Conservation (phyloP, 2,113 vertebrate genomes). For the Acrocephalus arundinaceus region DNA sequence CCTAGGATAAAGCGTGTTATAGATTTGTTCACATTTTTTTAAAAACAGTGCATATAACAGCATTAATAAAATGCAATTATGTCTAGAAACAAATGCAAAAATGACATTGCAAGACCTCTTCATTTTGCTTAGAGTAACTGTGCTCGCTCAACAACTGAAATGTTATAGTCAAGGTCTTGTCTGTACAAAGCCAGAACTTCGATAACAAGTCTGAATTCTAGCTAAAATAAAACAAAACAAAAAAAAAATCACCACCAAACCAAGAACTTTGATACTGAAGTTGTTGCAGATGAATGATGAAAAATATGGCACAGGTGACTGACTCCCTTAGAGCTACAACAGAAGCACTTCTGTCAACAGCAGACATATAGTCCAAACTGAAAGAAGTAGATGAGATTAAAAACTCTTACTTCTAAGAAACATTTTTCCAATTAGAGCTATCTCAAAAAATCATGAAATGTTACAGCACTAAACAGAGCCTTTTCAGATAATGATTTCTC, state of each 20-base stretch:
- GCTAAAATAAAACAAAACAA: background rate
- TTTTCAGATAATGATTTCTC: background rate
- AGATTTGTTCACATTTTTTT: background rate
- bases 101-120: background rate
- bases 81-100: background rate
- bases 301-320: background rate
- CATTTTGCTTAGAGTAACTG: background rate
- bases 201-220: background rate
- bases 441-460: background rate
- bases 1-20: background rate
- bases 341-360: background rate
- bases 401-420: background rate
- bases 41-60: background rate
- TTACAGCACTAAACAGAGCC: background rate
- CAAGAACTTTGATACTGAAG: background rate
- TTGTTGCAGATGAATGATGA: background rate
- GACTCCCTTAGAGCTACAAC: background rate
- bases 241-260: background rate
- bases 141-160: background rate
- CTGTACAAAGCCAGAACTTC: background rate
- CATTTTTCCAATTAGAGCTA: background rate
- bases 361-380: background rate
- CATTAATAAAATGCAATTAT: background rate
- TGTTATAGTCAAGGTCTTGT: background rate
- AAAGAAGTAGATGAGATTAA: background rate